Base-by-base conservation (phyloP, 2,888 invertebrate species). In the Microdon myrmicae region DNA sequence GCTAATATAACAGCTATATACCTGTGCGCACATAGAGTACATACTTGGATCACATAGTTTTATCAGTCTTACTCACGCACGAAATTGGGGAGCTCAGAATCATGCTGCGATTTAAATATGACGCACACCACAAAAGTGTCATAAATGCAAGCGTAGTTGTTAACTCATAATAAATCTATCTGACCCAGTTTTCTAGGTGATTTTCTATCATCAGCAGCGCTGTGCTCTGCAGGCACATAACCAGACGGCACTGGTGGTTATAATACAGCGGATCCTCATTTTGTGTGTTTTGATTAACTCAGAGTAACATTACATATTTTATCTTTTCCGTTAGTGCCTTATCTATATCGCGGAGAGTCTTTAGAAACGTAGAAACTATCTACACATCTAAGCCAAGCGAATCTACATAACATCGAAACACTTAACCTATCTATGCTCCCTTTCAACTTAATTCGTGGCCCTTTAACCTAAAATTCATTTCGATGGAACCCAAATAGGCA, bases 161-260 rank as follows among this genome's bases (percentile, higher is more conserved):
- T 64, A 56, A 53, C 59, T 66, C 66, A 66, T 59, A 66, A 66
- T 59, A 66, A 66, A 66, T 66, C 59, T 48, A 66, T 66, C 59
- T 66, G 66, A 66, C 66, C 66, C 54, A 66, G 66, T 66, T 66
- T 66, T 53, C 66, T 66, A 66, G 66, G 66, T 53, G 48, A 66
- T 66, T 66, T 59, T 59, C 66, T 66, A 66, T 59, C 53, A 53
- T 56, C 39, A 44, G 35, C 54, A 35, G 13, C 38, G 32, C n/a
- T n/a, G n/a, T 64, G 47, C 25, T 58, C 47, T 58, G 32, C 47
- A 29, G 51, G 26, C 64, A n/a, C n/a, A n/a, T n/a, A 53, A 37
- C 64, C 43, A 56, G 31, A 58, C 56, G 45, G 45, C 43, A 58
- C 31, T 38, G 45, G 37, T 32, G n/a, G n/a, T n/a, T n/a, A n/a